Conservation (phyloP, 2,888 invertebrate genomes). For the Carpatolechia fugitivella region DNA sequence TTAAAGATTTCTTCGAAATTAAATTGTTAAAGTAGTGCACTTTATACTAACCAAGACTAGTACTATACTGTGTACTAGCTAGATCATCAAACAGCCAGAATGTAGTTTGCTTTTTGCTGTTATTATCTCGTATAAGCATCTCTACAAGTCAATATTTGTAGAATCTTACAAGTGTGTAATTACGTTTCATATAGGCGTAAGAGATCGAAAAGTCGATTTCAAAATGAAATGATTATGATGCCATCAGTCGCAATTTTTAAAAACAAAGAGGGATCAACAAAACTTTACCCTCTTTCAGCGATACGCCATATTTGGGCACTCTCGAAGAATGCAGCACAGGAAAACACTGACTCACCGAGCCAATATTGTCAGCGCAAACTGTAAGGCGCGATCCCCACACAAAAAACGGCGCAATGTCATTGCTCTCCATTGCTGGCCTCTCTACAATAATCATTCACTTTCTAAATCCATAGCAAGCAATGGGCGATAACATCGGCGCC, state of each 20-base stretch:
- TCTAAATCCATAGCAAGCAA: neutral
- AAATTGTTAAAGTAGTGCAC: no score
- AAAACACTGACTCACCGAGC: constrained; percentile 37
- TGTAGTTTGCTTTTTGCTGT: no score
- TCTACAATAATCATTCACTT: neutral
- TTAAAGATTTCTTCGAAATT: neutral
- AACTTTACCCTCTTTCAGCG: neutral
- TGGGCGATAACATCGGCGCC: neutral
- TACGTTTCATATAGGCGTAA: no score
- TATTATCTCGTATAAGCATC: no score
- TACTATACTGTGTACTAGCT: no score
- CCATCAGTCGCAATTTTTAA: no score
- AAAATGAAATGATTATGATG: no score
- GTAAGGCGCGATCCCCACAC: constrained; percentile 14
- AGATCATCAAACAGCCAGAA: no score
- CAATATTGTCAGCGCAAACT: constrained; percentile 40
- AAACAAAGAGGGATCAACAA: neutral
- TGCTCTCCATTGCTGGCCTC: neutral
- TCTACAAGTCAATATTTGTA: no score
- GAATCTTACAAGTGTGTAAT: no score
- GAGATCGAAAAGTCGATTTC: no score
- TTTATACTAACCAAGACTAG: no score
- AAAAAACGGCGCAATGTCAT: neutral
- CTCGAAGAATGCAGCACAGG: constrained; percentile 23
- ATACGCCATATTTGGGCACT: constrained; percentile 13